Percentiles rank a stretch among this genome's conserved stretches.
Evolutionary conservation across 2,888 invertebrate species (phyloP).

Genomic region (Caenorhabditis sp.): DNA sequence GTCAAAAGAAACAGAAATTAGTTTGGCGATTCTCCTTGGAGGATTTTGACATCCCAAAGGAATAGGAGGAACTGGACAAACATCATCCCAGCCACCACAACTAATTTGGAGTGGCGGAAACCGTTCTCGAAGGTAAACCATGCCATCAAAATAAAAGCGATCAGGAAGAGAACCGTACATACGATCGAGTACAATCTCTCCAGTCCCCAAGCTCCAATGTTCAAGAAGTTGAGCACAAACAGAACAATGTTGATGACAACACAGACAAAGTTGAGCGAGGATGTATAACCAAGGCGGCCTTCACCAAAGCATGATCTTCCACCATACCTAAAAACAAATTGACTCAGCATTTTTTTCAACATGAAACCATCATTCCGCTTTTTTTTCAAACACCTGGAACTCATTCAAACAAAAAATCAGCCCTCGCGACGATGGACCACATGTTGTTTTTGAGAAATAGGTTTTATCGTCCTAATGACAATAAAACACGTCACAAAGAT

Average conservation of each 20-base stretch:
- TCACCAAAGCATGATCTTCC: slow-evolving; percentile 62
- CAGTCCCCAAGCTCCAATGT: slow-evolving; percentile 58
- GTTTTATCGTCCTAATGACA: neutral
- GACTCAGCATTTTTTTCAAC: neutral
- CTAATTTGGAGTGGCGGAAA: slow-evolving; percentile 49
- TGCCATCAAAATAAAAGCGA: slow-evolving; percentile 53
- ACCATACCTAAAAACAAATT: slow-evolving; percentile 62
- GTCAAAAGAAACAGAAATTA: slow-evolving; percentile 26
- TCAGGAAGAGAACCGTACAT: slow-evolving; percentile 53
- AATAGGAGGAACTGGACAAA: slow-evolving; percentile 62
- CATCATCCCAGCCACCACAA: slow-evolving; percentile 52
- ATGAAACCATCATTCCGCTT: neutral
- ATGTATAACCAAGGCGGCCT: slow-evolving; percentile 60
- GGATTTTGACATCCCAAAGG: slow-evolving; percentile 68
- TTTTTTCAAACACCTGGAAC: neutral
- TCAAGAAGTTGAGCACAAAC: slow-evolving; percentile 63
- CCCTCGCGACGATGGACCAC: neutral
- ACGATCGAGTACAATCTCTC: slow-evolving; percentile 55
- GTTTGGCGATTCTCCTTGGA: slow-evolving; percentile 65
- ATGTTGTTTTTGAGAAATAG: neutral
- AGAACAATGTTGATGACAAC: slow-evolving; percentile 61
- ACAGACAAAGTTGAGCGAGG: slow-evolving; percentile 57
- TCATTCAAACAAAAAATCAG: neutral
- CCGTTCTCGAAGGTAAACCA: slow-evolving; percentile 59
- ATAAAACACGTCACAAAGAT: neutral